These are phyloP conservation scores for Dunckerocampus dactyliophorus DNA, from an alignment of 2,113 vertebrate species.

Conservation along the genomic window DNA sequence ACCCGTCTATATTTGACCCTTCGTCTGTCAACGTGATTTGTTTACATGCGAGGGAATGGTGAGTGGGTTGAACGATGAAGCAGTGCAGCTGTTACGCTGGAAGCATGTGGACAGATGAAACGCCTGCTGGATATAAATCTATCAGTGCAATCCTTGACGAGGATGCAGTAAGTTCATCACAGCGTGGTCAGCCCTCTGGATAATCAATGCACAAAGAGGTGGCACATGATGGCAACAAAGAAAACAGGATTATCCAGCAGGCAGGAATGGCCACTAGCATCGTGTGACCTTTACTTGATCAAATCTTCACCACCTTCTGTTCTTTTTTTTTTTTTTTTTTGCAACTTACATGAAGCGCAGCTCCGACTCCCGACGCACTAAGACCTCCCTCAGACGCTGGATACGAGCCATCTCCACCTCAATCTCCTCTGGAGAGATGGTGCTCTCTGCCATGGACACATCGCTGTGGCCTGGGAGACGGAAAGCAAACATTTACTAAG, in stretches of 20 bases:
- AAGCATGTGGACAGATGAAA: neutral
- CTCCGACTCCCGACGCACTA: constrained; percentile 95
- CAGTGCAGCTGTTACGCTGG: neutral
- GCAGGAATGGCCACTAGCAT: neutral
- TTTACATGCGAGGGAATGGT: neutral
- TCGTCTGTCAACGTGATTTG: neutral
- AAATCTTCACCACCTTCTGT: neutral
- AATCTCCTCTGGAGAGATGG: constrained; percentile 93
- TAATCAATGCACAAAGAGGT: constrained; percentile 35
- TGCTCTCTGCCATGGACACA: constrained; percentile 95
- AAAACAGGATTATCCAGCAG: constrained; percentile 2
- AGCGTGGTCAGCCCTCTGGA: constrained; percentile 13
- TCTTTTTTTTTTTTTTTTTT: neutral
- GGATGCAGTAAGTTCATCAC: constrained; percentile 24
- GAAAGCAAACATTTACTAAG: neutral
- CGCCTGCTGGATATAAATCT: neutral
- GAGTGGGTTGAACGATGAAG: neutral
- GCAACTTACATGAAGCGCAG: constrained; percentile 96
- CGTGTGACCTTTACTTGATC: constrained; percentile 6
- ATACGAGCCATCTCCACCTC: constrained; percentile 96
- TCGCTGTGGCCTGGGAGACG: constrained; percentile 81
- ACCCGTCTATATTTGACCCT: neutral
- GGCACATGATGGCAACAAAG: constrained; percentile 5
- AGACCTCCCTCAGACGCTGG: constrained; percentile 91
- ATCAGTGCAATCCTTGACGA: constrained; percentile 10